Base-by-base conservation (phyloP, 2,888 invertebrate genomes). In the Drosophila seclusa region DNA sequence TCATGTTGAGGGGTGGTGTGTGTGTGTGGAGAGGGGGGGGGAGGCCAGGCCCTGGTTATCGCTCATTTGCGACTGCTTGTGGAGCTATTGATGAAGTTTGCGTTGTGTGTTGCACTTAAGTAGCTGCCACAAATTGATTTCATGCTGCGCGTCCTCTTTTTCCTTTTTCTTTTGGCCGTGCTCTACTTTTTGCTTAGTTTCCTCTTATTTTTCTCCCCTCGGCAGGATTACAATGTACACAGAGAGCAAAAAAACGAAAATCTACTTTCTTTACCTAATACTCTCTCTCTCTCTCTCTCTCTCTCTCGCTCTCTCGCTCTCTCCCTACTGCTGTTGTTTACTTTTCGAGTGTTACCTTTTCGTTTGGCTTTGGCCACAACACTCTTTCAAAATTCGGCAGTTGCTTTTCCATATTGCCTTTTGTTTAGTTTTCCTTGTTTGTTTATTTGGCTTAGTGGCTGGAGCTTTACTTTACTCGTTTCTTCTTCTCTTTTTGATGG, bases 121-220 rank as follows among this genome's bases (percentile, higher is more conserved):
- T 87, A 87, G 87, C 87, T 88, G 88, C 88, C 84, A 74, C 88
- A 86, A 88, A 88, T 87, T 87, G 87, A 87, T 87, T 87, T 87
- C 87, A 83, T 75, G 87, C 88, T 86, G 86, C 65, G 70, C 34
- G 48, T 42, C 57, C 54, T 64, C 64, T 64, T 42, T 24, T 24
- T 21, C 13, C 32, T 16, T 5, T 34, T 36, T 36, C 11, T 7
- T 13, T 45, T 80, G 71, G 68, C 69, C 73, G 21, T 86, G 83
- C 83, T 81, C 81, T 81, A 85, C 63, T 77, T 78, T 54, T 48
- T 16, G 57, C 42, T 42, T 24, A 34, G 34, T 36, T 52, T 24
- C 54, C 6, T 31, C 42, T 24, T 11, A 0, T 24, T 16, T 13
- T 21, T 48, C 53, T 29, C 31, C 57, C 40, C 27, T 31, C 49